Evolutionary conservation across 2,113 vertebrate genomes (phyloP), one percentile per base, ranked within the genome.

Genomic region (Oriolus oriolus): DNA sequence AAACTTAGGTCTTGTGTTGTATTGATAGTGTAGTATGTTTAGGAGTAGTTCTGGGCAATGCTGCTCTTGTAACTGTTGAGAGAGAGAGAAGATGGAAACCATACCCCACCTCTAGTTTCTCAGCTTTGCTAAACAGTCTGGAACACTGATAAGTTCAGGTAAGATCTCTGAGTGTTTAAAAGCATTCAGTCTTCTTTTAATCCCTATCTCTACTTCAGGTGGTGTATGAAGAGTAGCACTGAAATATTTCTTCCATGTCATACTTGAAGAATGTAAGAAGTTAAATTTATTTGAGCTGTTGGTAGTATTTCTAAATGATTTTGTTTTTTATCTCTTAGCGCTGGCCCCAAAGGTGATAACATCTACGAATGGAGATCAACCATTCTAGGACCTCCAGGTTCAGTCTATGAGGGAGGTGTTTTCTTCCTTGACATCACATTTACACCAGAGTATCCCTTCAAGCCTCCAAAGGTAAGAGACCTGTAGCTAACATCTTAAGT

Each of bases 341-440:
- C 99, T 97, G 99, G 99, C 57, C 99, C 99, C 59, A 99, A 99
- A 98, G 99, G 99, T 71, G 99, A 99, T 94, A 99, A 99, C 98
- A 99, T 99, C 97, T 99, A 99, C 15, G 99, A 99, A 97, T 99
- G 99, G 99, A 98, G 99, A 94, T 99, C 99, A 41, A 99, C 99
- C 90, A 99, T 99, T 92, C 98, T 99, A 68, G 99, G 99, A 93
- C 99, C 99, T 37, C 99, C 99, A 16, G 99, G 99, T 50, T 99
- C 99, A 39, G 99, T 99, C 77, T 99, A 99, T 37, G 99, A 99
- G 89, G 99, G 99, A 81, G 99, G 99, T 2, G 99, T 99, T 70
- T 99, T 99, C 98, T 99, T 99, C 96, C 98, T 99, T 74, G 99
- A 99, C 94, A 99, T 99, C 89, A 99, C 99, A 82, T 99, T 99